Evolutionary conservation across 2,797 vertebrate genomes (phyloP).

Genomic region (Cichlasoma orientale): DNA sequence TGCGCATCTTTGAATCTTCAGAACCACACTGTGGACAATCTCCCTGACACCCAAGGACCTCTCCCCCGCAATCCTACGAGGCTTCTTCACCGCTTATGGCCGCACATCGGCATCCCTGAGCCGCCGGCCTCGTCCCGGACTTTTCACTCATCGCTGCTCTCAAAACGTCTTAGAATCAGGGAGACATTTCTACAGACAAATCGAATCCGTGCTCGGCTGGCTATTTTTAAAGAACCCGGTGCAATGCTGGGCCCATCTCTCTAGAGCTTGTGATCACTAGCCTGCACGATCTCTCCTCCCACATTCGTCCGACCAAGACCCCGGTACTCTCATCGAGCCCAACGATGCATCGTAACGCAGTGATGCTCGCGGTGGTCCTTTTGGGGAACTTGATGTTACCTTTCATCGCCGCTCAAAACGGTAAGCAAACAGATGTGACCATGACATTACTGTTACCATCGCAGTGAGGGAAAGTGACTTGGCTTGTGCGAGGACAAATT

Average conservation of each 20-base stretch:
- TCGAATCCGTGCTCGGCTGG: conserved; percentile 9
- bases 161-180: conserved; percentile 32
- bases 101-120: conserved; percentile 74
- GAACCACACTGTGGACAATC: conserved; percentile 72
- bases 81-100: conserved; percentile 72
- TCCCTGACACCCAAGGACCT: conserved; percentile 78
- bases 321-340: conserved; percentile 58
- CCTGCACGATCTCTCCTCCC: conserved; percentile 68
- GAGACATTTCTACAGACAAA: conserved; percentile 11
- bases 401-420: conserved; percentile 79
- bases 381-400: conserved; percentile 79
- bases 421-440: conserved; percentile 75
- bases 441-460: conserved; percentile 23
- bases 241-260: conserved; percentile 72
- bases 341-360: conserved; percentile 75
- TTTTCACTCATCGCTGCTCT: conserved; percentile 42
- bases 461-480: conserved; percentile 52
- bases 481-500: conserved; percentile 40
- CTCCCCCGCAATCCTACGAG: conserved; percentile 74
- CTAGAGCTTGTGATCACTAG: conserved; percentile 71
- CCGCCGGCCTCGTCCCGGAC: conserved; percentile 66
- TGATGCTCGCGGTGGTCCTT: conserved; percentile 77
- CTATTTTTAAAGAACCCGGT: conserved; percentile 52
- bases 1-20: conserved; percentile 77
- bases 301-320: conserved; percentile 69